A percentile compares a stretch with the other conserved stretches of the same genome.
These are phyloP conservation scores for Epistrophe eligans DNA, from an alignment of 2,888 invertebrate genomes.

Conservation along the genomic window DNA sequence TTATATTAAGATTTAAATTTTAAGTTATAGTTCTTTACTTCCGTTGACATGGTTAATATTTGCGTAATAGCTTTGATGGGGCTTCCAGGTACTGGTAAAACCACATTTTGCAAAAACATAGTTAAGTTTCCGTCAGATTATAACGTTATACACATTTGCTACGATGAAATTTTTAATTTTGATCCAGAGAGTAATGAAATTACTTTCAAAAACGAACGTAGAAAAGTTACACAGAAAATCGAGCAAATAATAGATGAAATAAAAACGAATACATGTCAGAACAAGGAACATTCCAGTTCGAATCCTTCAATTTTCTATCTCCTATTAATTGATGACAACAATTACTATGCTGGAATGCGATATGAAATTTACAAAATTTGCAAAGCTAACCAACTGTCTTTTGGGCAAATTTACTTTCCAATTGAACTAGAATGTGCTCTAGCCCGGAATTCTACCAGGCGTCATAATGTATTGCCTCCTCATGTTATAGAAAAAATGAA, in stretches of 20 bases:
- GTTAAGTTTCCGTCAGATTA: conserved; percentile 62
- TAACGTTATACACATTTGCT: conserved; percentile 80
- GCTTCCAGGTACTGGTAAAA: conserved; percentile 82
- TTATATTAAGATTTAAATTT: conserved; percentile 49
- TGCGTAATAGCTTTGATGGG: conserved; percentile 81
- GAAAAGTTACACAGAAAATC: conserved; percentile 75
- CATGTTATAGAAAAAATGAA: conserved; percentile 79
- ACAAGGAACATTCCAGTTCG: conserved; percentile 20
- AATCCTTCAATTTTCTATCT: conserved; percentile 62
- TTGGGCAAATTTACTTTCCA: conserved; percentile 79
- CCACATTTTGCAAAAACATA: conserved; percentile 79
- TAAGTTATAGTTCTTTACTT: conserved; percentile 17
- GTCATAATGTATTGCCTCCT: conserved; percentile 74
- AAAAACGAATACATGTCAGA: conserved; percentile 23
- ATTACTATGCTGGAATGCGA: conserved; percentile 82
- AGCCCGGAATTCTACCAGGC: conserved; percentile 78
- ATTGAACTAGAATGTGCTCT: conserved; percentile 72
- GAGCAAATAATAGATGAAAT: conserved; percentile 68
- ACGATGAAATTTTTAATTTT: conserved; percentile 78
- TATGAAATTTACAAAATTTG: conserved; percentile 80
- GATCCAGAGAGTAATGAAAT: conserved; percentile 31
- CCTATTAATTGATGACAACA: conserved; percentile 82
- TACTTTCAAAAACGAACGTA: conserved; percentile 77
- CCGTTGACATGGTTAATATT: conserved; percentile 78
- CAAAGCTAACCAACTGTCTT: conserved; percentile 75